Conservation (phyloP, 1,140 invertebrate species). For the Chrysopa pallens region DNA sequence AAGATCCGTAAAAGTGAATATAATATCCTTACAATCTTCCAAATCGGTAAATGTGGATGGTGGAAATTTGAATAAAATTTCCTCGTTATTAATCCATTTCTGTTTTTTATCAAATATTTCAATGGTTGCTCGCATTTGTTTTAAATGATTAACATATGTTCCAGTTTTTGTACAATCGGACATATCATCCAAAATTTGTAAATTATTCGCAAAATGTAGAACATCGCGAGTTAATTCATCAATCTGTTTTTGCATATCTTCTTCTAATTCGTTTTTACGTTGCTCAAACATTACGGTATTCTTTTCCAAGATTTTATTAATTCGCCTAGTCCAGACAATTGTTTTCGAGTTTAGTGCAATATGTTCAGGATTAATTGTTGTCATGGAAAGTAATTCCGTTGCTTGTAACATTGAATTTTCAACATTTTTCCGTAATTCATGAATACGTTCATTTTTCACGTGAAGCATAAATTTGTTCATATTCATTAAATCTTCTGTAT, state of each 20-base stretch:
- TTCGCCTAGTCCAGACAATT: constrained; percentile 50
- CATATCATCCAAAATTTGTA: constrained; percentile 48
- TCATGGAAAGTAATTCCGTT: constrained; percentile 46
- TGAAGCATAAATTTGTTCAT: constrained; percentile 32
- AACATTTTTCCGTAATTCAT: constrained; percentile 37
- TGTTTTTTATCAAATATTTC: constrained; percentile 52
- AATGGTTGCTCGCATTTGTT: constrained; percentile 54
- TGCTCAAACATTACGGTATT: constrained; percentile 56
- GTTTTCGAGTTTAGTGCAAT: constrained; percentile 39
- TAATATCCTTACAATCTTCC: constrained; percentile 47
- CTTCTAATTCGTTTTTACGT: constrained; percentile 65
- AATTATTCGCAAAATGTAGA: constrained; percentile 46
- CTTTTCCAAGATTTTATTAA: constrained; percentile 50
- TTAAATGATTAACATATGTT: constrained; percentile 48
- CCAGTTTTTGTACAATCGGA: constrained; percentile 40
- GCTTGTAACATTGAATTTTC: constrained; percentile 37
- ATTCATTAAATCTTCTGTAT: constrained; percentile 50
- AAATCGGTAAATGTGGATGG: constrained; percentile 52
- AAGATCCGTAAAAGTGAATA: constrained; percentile 47
- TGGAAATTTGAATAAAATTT: constrained; percentile 67
- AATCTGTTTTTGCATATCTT: constrained; percentile 45
- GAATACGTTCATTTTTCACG: constrained; percentile 13
- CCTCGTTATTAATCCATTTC: constrained; percentile 77
- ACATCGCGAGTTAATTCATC: constrained; percentile 49
- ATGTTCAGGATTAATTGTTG: constrained; percentile 33